phyloP scores from a whole-genome alignment of 1,140 invertebrate genomes.

The Harlomillsia oculata region DNA sequence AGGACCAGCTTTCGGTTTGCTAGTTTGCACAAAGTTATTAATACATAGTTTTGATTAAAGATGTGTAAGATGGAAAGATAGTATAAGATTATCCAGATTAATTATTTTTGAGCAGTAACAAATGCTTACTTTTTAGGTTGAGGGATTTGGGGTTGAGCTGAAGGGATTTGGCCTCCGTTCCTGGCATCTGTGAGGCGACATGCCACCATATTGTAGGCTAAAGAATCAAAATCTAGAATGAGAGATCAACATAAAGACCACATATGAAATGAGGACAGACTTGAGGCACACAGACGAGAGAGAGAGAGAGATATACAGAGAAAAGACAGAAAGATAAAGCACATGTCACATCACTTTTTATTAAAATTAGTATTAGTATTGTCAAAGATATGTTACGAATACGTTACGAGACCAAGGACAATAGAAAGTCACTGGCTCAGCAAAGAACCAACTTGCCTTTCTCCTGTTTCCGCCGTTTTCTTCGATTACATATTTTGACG shows the following conservation, averaged over 20 bases:
- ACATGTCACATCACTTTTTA: no score
- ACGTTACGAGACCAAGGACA: no score
- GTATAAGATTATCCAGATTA: no score
- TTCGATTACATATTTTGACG: conserved; percentile 93
- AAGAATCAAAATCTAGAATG: conserved; percentile 34
- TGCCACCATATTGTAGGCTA: conserved; percentile 95
- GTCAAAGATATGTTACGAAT: no score
- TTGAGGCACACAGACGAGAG: no score
- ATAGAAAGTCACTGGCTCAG: no score
- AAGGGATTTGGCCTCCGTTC: conserved; percentile 68
- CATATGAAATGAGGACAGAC: conserved; percentile 46
- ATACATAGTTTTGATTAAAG: not conserved
- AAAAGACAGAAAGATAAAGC: no score
- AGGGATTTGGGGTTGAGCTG: conserved; percentile 50
- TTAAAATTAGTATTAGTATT: no score
- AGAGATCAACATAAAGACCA: conserved; percentile 20
- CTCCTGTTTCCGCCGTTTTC: conserved; percentile 90
- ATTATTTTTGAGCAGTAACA: no score
- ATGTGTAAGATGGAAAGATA: not conserved
- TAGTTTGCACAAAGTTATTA: not conserved
- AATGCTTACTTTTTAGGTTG: conserved; percentile 22
- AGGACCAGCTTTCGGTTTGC: no score
- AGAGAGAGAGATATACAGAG: no score
- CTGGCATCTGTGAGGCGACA: conserved; percentile 84
- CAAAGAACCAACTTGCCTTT: conserved; percentile 63